Base-by-base conservation (phyloP, 2,888 invertebrate species). In the Deilephila porcellus region DNA sequence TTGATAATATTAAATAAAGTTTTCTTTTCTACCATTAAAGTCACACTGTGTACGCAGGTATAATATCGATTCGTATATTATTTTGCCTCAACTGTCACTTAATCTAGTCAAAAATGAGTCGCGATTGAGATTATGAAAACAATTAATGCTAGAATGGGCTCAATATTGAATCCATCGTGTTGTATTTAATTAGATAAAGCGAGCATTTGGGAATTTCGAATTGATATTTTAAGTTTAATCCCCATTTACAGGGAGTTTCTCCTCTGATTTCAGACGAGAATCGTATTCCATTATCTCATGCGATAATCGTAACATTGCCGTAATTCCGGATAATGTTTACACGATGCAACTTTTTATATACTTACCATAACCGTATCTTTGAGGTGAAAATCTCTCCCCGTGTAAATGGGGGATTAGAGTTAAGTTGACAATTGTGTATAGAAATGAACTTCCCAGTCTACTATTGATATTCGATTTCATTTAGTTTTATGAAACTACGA, bases 61-160 rank as follows among this genome's bases (percentile, higher is more conserved):
- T 45, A 67, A 45, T 64, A 20, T 37, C 37, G 19, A 37, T 64
- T 45, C 11, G 45, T 64, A 14, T 45, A 17, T 52, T 67, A 29
- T 17, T 67, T 67, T 67, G 52, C 14, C 32, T 74, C 19, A 56
- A 56, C 20, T 64, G 71, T 75, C 67, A 19, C 60, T 75, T 77
- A 74, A 76, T 74, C 74, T 77, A 78, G 75, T 77, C 77, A 78
- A 74, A 73, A 77, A 83, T 73, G 86, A 86, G 86, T 87, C 86
- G 86, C 86, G 86, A 80, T 77, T 74, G 82, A 87, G 82, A 87
- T 87, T 87, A 87, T 87, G 86, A 85, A 87, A 82, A 81, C 63
- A 80, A 75, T 74, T 25, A 52, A 6, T 52, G 45, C 6, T 67
- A 67, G 45, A 25, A 52, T 25, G 25, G 52, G 25, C 25, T 25